A percentile compares a stretch with the other conserved stretches of the same genome.
phyloP scores from a whole-genome alignment of 2,888 invertebrate species.

The Drosophila silvestris region DNA sequence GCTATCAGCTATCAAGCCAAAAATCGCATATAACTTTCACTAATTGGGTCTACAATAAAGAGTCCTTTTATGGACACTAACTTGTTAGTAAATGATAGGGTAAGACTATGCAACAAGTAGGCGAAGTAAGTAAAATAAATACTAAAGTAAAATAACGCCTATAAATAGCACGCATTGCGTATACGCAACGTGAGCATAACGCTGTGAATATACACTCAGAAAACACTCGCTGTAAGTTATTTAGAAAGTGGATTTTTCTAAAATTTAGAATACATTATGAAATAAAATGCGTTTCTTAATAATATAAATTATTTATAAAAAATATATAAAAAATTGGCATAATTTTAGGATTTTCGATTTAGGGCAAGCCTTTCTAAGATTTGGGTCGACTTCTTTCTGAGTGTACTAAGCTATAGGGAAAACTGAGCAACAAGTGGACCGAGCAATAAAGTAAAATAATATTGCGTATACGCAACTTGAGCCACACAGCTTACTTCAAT shows the following conservation, averaged over 20 bases:
- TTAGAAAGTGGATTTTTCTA: not conserved
- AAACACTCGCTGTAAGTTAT: rapidly evolving
- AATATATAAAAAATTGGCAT: rapidly evolving
- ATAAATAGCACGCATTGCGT: slow-evolving; percentile 8
- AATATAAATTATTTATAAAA: not conserved
- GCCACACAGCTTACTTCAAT: not conserved
- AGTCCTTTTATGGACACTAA: slow-evolving; percentile 45
- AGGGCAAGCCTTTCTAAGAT: not conserved
- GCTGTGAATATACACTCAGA: not conserved
- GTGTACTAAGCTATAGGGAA: not conserved
- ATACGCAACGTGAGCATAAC: slow-evolving; percentile 24
- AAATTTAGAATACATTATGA: no score
- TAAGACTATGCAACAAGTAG: slow-evolving; percentile 16
- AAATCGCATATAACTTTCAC: slow-evolving; percentile 35
- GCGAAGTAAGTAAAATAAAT: not conserved
- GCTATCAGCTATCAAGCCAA: not conserved
- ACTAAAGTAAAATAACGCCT: not conserved
- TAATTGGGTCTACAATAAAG: slow-evolving; percentile 44
- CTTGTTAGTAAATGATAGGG: slow-evolving; percentile 4
- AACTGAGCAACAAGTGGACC: not conserved
- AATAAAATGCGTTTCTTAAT: not conserved
- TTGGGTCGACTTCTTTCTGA: not conserved
- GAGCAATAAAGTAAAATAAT: not conserved
- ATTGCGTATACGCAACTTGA: not conserved
- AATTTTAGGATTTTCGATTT: not conserved